These are phyloP conservation scores for Callosobruchus maculatus DNA, from an alignment of 2,888 invertebrate species.

Conservation along the genomic window DNA sequence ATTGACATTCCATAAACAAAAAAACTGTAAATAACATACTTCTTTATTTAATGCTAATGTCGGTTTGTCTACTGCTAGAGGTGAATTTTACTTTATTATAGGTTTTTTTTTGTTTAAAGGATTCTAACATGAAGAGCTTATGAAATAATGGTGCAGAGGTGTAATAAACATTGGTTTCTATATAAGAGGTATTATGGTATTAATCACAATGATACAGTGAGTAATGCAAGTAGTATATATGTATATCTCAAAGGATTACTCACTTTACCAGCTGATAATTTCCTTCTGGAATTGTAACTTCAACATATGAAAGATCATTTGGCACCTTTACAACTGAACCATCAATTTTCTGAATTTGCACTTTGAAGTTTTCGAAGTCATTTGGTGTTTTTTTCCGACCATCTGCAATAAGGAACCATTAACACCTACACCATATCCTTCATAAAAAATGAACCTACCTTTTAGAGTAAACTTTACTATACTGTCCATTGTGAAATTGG, in stretches of 20 bases:
- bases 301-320: constrained; percentile 36
- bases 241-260: constrained; percentile 18
- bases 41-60: no score
- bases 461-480: background rate
- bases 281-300: constrained; percentile 43
- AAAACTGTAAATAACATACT: no score
- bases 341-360: constrained; percentile 42
- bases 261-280: constrained; percentile 41
- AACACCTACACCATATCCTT: no score
- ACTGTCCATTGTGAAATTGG: background rate
- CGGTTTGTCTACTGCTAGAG: no score
- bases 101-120: no score
- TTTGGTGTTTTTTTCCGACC: constrained; percentile 27
- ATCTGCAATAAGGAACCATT: constrained; percentile 19
- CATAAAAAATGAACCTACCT: background rate
- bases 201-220: no score
- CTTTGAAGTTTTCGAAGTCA: constrained; percentile 37
- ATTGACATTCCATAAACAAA: no score
- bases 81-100: no score
- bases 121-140: no score
- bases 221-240: background rate
- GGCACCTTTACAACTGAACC: constrained; percentile 39
- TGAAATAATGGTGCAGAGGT: no score
- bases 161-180: no score
- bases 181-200: no score